Percentiles rank a stretch among this genome's conserved stretches.
Conservation (phyloP, 2,888 invertebrate genomes). For the Harpagoxenus sublaevis region DNA sequence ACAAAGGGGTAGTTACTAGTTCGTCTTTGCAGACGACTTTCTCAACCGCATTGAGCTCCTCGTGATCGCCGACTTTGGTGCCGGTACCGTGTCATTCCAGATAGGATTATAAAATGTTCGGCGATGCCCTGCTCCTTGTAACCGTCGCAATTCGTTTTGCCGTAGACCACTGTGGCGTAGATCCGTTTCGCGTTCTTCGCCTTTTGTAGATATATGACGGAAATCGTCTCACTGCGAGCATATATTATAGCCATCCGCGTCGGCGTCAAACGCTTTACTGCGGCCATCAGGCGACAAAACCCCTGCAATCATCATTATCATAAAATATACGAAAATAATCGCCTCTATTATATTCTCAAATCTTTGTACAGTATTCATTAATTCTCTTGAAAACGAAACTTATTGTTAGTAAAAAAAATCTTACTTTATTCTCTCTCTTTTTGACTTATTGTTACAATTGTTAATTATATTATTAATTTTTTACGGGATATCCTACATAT, state of each 20-base stretch:
- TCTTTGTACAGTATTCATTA: neutral
- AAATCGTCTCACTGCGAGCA: constrained; percentile 94
- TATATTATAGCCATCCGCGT: constrained; percentile 94
- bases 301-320: constrained; percentile 84
- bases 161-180: constrained; percentile 87
- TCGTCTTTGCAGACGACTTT: constrained; percentile 92
- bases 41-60: constrained; percentile 94
- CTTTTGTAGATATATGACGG: constrained; percentile 91
- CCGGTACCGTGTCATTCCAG: constrained; percentile 93
- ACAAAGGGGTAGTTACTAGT: constrained; percentile 92
- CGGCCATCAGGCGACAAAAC: constrained; percentile 94
- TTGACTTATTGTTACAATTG: neutral
- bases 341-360: neutral
- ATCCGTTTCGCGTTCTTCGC: constrained; percentile 86
- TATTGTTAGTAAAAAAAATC: neutral
- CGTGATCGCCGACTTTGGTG: constrained; percentile 95
- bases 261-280: constrained; percentile 96
- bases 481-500: neutral
- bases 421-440: neutral
- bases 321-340: constrained; percentile 8
- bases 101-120: constrained; percentile 88
- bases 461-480: neutral
- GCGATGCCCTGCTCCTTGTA: constrained; percentile 85
- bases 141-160: constrained; percentile 89
- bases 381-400: neutral